phyloP scores from a whole-genome alignment of 2,888 invertebrate genomes.

The Amiota minor region DNA sequence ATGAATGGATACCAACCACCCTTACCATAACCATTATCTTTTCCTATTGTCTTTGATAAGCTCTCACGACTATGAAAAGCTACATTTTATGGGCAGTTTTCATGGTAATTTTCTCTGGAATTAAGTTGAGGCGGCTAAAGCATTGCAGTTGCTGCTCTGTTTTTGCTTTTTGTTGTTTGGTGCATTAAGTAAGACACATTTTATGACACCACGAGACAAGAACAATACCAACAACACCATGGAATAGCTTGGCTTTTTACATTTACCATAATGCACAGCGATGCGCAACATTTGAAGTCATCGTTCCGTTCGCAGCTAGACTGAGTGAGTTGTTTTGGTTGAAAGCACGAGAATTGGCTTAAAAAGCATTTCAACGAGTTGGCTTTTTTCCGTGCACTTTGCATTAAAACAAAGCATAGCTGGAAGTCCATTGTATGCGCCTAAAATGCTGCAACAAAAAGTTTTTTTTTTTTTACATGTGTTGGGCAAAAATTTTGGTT shows the following conservation, averaged over 20 bases:
- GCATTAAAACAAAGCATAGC: background rate
- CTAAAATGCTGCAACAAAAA: background rate
- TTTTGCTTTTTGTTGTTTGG: constrained; percentile 4
- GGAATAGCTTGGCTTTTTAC: background rate
- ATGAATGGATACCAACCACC: too few species aligned
- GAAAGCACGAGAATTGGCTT: background rate
- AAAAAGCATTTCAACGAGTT: constrained; percentile 12
- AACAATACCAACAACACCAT: background rate
- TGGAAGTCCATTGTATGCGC: background rate
- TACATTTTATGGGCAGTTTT: background rate
- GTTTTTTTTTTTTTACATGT: background rate
- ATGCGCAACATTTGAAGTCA: background rate
- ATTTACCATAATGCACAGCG: background rate
- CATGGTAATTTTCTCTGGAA: background rate
- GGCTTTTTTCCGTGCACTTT: background rate
- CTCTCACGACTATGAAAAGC: background rate
- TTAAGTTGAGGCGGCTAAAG: background rate
- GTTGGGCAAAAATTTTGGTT: background rate
- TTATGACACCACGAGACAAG: background rate
- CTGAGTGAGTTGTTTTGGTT: background rate
- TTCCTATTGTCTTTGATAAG: constrained; percentile 14
- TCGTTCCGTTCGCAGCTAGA: background rate
- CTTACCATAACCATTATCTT: too few species aligned
- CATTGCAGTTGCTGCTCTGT: background rate
- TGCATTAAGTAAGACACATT: constrained; percentile 3